Base-by-base conservation (phyloP, 2,113 vertebrate genomes). In the Symphodus melops region DNA sequence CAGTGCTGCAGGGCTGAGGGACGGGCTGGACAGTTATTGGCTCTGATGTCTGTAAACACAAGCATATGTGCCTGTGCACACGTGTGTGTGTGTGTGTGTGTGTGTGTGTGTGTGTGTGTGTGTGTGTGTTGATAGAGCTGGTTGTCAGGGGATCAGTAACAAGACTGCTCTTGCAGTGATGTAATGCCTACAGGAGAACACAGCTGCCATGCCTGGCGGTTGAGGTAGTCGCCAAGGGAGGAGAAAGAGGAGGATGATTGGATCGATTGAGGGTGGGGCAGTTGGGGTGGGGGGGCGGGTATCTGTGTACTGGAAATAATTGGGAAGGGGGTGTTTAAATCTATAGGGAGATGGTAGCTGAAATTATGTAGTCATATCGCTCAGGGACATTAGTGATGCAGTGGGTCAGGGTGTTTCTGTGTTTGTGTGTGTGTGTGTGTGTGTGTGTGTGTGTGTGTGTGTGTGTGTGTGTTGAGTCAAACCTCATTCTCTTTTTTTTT, bases 81-180 rank as follows among this genome's bases (percentile, higher is more conserved):
- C 20, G 52, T 64, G 71, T 62, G 65, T 69, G 52, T 79, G n/a
- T 63, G 49, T 74, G 67, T 74, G 73, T 86, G 86, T 91, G 88
- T 90, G n/a, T 63, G 49, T 74, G 67, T 74, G 73, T 86, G 52
- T 64, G 71, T 62, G 65, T 69, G 52, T 79, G n/a, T 63, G 49
- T 74, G 67, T 74, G 73, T 86, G 86, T 91, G 88, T 90, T 91
- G 90, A 91, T 78, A 72, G 82, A 62, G 49, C 82, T 86, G 86
- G 91, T 93, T 92, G 92, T 91, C 88, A 93, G 83, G 91, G 90
- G 90, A 93, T 93, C 85, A 89, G 88, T 92, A 91, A 91, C 90
- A 91, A 76, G 85, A 85, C 86, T 92, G 90, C 88, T 91, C 89
- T 90, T 88, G 77, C 87, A 92, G 86, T 93, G 93, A 93, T 88